Evolutionary conservation across 2,113 vertebrate species (phyloP).

Genomic region (Takifugu bimaculatus): DNA sequence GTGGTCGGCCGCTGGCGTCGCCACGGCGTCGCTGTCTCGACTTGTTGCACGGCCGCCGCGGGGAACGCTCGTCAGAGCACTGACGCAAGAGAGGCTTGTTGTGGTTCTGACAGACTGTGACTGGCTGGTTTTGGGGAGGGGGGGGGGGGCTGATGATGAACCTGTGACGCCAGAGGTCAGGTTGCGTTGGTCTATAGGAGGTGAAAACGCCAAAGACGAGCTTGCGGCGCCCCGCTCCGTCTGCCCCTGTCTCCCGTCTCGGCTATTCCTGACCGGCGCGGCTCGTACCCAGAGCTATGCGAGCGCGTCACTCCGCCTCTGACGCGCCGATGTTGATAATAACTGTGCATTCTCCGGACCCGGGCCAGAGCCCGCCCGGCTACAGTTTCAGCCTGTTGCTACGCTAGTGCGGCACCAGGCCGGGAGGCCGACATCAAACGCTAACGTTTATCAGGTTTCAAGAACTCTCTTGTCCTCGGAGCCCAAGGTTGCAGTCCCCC

Average conservation of each 20-base stretch:
- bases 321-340: constrained; percentile 55
- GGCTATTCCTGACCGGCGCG: constrained; percentile 22
- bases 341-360: constrained; percentile 52
- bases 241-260: constrained; percentile 6
- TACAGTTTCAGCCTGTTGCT: constrained; percentile 47
- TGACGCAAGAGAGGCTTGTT: constrained; percentile 63
- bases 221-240: background rate
- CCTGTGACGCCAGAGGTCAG: background rate
- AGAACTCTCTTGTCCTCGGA: constrained; percentile 22
- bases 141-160: too few relatives aligned
- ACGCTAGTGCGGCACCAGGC: constrained; percentile 23
- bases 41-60: constrained; percentile 52
- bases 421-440: constrained; percentile 19
- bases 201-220: too few relatives aligned
- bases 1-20: constrained; percentile 26
- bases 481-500: constrained; percentile 13
- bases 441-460: constrained; percentile 34
- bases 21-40: constrained; percentile 53
- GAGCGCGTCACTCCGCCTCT: constrained; percentile 26
- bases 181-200: constrained; percentile 2
- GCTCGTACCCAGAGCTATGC: constrained; percentile 32
- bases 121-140: constrained; percentile 55
- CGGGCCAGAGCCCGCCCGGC: constrained; percentile 27
- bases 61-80: constrained; percentile 46
- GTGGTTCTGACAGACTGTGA: constrained; percentile 58